Percentiles rank a stretch among this genome's conserved stretches.
phyloP scores from a whole-genome alignment of 2,113 vertebrate species.

The Phalacrocorax pelagicus region DNA sequence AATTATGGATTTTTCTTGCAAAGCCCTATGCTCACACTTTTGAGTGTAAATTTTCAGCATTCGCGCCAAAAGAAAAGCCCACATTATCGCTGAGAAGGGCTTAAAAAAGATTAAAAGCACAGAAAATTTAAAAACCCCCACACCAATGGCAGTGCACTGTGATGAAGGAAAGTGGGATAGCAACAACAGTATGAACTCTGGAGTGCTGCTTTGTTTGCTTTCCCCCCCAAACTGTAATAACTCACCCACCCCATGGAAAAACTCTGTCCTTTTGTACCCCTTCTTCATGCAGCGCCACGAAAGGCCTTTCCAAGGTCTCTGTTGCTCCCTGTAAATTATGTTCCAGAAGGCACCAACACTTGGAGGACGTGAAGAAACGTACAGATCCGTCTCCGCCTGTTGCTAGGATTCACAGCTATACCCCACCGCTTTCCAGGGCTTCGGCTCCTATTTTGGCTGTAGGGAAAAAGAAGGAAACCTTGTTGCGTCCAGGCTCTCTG shows the following conservation, averaged over 20 bases:
- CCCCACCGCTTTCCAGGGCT: slow-evolving; percentile 17
- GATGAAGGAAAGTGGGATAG: neutral
- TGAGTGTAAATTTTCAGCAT: neutral
- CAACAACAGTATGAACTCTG: neutral
- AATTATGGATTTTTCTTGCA: slow-evolving; percentile 20
- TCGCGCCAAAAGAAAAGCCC: neutral
- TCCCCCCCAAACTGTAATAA: neutral
- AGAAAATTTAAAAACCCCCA: neutral
- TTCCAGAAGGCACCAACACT: slow-evolving; percentile 49
- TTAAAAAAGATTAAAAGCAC: slow-evolving; percentile 19
- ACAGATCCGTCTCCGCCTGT: slow-evolving; percentile 29
- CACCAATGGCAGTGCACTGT: neutral
- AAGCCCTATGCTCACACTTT: neutral
- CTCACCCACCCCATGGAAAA: neutral
- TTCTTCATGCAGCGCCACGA: neutral
- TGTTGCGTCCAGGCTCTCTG: slow-evolving; percentile 7
- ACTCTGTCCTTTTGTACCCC: neutral
- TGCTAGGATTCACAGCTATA: slow-evolving; percentile 57
- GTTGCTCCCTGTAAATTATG: neutral
- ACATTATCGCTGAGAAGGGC: neutral
- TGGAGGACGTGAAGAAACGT: slow-evolving; percentile 38
- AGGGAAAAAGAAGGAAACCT: neutral
- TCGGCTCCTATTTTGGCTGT: slow-evolving; percentile 15
- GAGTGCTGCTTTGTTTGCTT: neutral
- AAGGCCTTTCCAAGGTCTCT: neutral